phyloP scores from a whole-genome alignment of 30 jellyfish, hydroid and myxozoan genomes.

The Hydra vulgaris region DNA sequence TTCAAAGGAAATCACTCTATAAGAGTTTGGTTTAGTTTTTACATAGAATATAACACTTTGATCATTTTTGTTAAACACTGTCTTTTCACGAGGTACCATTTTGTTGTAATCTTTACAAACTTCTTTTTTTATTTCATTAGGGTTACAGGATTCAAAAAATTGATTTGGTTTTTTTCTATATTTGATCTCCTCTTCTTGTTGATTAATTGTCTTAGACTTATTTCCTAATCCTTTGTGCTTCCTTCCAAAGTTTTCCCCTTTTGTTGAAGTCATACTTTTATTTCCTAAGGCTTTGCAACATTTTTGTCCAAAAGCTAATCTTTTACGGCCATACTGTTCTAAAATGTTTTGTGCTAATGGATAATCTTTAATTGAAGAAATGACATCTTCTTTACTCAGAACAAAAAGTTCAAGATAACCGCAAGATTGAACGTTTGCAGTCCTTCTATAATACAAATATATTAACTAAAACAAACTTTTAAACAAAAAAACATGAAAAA shows the following conservation, averaged over 20 bases:
- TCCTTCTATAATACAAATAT: constrained; percentile 41
- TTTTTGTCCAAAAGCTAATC: constrained; percentile 49
- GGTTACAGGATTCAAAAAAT: neutral
- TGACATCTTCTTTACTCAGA: constrained; percentile 72
- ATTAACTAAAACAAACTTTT: neutral
- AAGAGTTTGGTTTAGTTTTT: neutral
- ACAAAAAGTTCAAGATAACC: constrained; percentile 90
- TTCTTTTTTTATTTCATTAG: neutral
- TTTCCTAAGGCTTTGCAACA: constrained; percentile 52
- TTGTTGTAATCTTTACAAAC: neutral
- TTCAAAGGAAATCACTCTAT: neutral
- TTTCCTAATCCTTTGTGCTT: too few relatives aligned
- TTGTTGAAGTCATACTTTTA: constrained; percentile 42
- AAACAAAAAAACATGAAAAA: neutral
- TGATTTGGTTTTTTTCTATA: neutral
- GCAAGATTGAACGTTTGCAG: constrained; percentile 87
- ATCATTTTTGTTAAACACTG: neutral
- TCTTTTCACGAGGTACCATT: neutral
- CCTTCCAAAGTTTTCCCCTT: too few relatives aligned
- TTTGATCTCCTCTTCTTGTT: neutral
- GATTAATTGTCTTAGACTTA: too few relatives aligned
- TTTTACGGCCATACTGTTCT: constrained; percentile 70
- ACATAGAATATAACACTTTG: neutral
- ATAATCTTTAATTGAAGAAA: constrained; percentile 65
- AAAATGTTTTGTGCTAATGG: constrained; percentile 78